Conservation (phyloP, 2,113 vertebrate species). For the Grantiella picta region DNA sequence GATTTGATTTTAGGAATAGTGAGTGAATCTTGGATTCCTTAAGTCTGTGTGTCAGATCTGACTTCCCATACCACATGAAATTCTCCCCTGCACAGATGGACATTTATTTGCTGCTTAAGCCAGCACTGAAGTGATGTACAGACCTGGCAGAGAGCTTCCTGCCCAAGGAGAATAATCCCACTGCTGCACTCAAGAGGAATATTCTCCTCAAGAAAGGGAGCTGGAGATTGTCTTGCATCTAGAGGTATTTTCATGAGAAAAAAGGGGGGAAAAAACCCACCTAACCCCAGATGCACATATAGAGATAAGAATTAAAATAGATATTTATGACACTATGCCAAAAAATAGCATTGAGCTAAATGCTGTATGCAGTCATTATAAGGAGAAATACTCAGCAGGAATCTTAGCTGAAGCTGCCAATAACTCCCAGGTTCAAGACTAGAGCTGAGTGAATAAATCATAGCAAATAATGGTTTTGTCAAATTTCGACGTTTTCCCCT, state of each 20-base stretch:
- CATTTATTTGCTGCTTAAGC: constrained; percentile 12
- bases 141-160: constrained; percentile 22
- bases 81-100: constrained; percentile 44
- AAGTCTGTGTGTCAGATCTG: not conserved
- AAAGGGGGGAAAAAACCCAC: not conserved
- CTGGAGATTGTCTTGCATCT: constrained; percentile 10
- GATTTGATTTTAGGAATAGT: not conserved
- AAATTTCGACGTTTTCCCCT: constrained; percentile 6
- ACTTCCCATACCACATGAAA: constrained; percentile 39
- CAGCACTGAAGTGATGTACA: constrained; percentile 27
- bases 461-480: constrained; percentile 66
- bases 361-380: constrained; percentile 55
- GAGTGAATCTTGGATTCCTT: constrained; percentile 6
- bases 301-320: constrained; percentile 54
- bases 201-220: constrained; percentile 42
- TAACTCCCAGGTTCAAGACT: constrained; percentile 60
- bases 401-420: constrained; percentile 61
- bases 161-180: constrained; percentile 51
- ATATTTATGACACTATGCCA: constrained; percentile 53
- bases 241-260: constrained; percentile 8
- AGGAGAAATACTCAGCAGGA: constrained; percentile 64
- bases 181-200: not conserved
- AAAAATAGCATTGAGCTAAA: constrained; percentile 34
- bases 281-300: not conserved
- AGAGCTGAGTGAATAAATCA: constrained; percentile 63